Base-by-base conservation (phyloP, 35 echinoderm and acorn worm genomes). In the Strongylocentrotus purpuratus region DNA sequence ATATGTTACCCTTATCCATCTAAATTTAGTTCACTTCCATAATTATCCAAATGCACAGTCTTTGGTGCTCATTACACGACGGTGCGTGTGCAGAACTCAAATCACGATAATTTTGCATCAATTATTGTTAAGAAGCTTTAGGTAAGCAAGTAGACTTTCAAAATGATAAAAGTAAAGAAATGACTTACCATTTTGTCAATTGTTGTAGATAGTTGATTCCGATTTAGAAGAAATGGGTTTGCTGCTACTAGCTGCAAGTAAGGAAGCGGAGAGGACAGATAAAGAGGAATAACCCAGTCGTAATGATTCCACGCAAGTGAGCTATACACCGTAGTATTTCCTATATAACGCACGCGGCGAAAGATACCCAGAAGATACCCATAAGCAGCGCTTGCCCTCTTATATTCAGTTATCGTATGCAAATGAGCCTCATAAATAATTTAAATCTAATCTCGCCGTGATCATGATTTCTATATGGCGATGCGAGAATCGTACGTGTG, bases 291-390 rank as follows among this genome's bases (percentile, higher is more conserved):
- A 89, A 46, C 45, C 65, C 33, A 46, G 20, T 89, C 87, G 87
- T 89, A 18, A 89, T 89, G 87, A 45, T 89, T 89, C 87, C 45
- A 45, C 87, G 45, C 33, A 46, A 89, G 33, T 46, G 32, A 89
- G 87, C 87, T 17, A 33, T 20, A 87, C 87, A 33, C 32, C 87
- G 45, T 33, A 18, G 32, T 45, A 45, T 89, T 33, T 89, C 87
- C 87, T 13, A 18, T 33, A 89, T 33, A 89, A 45, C 87, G 87
- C 87, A 89, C 87, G 87, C 87, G 87, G 87, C 87, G 87, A 89
- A 89, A 89, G 87, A 89, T 89, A 89, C 87, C 33, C 87, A 45
- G 20, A 89, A 89, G 87, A 89, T 89, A 89, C 87, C 87, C 87
- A 89, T 89, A 89, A 89, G 87, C 87, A 89, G 87, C n/a, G 45